Evolutionary conservation across 1,140 invertebrate genomes (phyloP).

Genomic region (Alviniconcha marisindica): DNA sequence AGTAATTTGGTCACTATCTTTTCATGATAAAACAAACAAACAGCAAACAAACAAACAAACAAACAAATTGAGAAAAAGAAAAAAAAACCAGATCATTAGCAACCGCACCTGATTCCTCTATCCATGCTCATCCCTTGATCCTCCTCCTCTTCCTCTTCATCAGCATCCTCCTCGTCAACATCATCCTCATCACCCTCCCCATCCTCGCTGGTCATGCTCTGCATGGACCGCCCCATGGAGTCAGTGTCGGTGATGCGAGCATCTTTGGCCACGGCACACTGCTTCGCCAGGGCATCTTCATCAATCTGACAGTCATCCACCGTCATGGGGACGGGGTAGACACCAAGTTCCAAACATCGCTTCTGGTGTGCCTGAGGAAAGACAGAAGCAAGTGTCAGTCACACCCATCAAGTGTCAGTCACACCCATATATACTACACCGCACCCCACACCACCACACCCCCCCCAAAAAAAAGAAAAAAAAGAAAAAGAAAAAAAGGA

Average conservation of each 20-base stretch:
- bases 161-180: conserved; percentile 67
- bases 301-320: conserved; percentile 85
- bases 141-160: conserved; percentile 58
- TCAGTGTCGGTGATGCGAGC: conserved; percentile 56
- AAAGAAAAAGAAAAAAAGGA: conserved; percentile 8
- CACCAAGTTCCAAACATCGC: conserved; percentile 90
- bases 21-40: no score
- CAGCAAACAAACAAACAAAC: no score
- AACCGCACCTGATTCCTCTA: conserved; percentile 4
- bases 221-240: background rate
- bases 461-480: no score
- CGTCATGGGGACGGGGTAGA: conserved; percentile 84
- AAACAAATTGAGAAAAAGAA: no score
- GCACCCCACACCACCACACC: no score
- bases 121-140: conserved; percentile 55
- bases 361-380: conserved; percentile 87
- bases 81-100: no score
- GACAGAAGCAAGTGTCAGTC: no score
- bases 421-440: no score
- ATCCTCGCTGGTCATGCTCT: conserved; percentile 46
- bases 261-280: conserved; percentile 69
- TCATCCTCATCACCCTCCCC: conserved; percentile 63
- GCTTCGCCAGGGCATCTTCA: conserved; percentile 81
- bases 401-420: no score
- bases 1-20: no score